phyloP scores from a whole-genome alignment of 2,797 vertebrate species.

The Scolopax bukidnonensis region DNA sequence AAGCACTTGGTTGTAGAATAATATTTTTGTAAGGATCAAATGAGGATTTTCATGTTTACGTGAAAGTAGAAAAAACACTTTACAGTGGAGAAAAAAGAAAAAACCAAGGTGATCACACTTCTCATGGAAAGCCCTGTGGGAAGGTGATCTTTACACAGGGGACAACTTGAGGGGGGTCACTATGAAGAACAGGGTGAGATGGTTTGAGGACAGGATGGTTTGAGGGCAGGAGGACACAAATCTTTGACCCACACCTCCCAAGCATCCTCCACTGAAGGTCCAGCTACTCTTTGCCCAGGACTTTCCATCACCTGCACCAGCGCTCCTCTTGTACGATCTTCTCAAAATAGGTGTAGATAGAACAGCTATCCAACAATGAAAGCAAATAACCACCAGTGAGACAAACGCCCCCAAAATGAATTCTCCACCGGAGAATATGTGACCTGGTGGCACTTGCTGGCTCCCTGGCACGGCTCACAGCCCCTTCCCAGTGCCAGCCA shows the following conservation, averaged over 20 bases:
- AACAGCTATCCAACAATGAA: not conserved
- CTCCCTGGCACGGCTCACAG: not conserved
- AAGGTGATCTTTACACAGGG: not conserved
- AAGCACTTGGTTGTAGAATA: not conserved
- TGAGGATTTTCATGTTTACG: not conserved
- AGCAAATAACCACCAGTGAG: not conserved
- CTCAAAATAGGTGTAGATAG: not conserved
- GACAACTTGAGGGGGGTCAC: not conserved
- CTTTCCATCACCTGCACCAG: not conserved
- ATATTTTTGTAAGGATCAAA: not conserved
- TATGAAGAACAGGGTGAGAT: not conserved
- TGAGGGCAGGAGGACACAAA: not conserved
- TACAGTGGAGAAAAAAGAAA: not conserved
- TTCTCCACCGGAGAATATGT: not conserved
- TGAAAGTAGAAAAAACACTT: not conserved
- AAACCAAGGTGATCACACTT: not conserved
- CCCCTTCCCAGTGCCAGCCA: not conserved
- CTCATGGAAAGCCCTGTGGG: not conserved
- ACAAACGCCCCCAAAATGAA: not conserved
- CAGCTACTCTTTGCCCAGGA: not conserved
- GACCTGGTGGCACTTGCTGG: accelerated
- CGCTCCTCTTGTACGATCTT: not conserved
- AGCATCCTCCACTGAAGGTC: accelerated
- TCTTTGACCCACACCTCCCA: not conserved
- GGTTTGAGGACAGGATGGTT: too few relatives aligned